Evolutionary conservation across 2,113 vertebrate species (phyloP).

Genomic region (Nematolebias whitei): DNA sequence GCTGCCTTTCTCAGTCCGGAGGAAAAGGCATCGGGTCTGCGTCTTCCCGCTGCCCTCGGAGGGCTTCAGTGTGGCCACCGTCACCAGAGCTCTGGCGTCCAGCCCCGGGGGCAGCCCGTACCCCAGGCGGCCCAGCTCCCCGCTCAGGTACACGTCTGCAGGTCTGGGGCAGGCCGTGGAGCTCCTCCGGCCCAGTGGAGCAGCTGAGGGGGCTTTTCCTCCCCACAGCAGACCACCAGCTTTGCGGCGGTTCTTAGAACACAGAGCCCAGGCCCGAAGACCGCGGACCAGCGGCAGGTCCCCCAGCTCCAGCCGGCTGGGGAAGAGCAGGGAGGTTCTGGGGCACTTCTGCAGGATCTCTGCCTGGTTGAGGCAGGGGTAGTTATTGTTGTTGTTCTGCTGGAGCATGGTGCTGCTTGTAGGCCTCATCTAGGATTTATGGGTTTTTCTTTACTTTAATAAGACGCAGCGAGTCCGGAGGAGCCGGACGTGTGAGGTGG

Average conservation of each 20-base stretch:
- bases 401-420: conserved; percentile 75
- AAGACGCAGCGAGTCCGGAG: conserved; percentile 31
- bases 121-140: conserved; percentile 58
- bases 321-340: conserved; percentile 64
- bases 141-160: conserved; percentile 58
- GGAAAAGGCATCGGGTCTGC: conserved; percentile 78
- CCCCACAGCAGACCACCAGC: conserved; percentile 35
- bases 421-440: conserved; percentile 61
- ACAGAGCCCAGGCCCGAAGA: conserved; percentile 79
- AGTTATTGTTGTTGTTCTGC: conserved; percentile 85
- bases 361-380: conserved; percentile 75
- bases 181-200: conserved; percentile 22
- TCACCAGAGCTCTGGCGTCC: conserved; percentile 72
- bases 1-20: conserved; percentile 75
- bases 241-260: conserved; percentile 72
- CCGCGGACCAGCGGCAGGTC: conserved; percentile 78
- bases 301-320: conserved; percentile 72
- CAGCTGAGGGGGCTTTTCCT: conserved; percentile 45
- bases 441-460: conserved; percentile 26
- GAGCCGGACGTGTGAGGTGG: conserved; percentile 15
- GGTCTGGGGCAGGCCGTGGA: conserved; percentile 50
- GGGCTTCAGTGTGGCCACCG: conserved; percentile 80
- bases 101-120: conserved; percentile 57
- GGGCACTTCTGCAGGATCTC: conserved; percentile 71
- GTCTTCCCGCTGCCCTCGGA: conserved; percentile 79